These are phyloP conservation scores for Meloe dianella DNA, from an alignment of 2,888 invertebrate genomes.

Conservation along the genomic window DNA sequence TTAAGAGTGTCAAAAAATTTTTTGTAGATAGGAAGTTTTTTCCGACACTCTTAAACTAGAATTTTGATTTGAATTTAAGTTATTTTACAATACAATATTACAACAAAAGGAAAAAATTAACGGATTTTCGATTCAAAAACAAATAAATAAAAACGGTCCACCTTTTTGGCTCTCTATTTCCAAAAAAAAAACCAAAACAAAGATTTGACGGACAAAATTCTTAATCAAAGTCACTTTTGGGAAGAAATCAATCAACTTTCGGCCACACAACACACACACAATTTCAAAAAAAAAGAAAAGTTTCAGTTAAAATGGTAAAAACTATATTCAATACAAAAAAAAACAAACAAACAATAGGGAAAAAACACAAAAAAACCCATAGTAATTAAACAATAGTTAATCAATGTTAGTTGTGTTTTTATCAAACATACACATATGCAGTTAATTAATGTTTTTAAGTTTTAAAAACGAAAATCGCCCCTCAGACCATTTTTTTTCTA, in stretches of 20 bases:
- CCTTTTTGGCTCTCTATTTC: background rate
- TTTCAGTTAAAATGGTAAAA: conserved; percentile 44
- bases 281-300: conserved; percentile 45
- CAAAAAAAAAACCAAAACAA: background rate
- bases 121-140: conserved; percentile 24
- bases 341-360: conserved; percentile 17
- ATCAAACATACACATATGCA: background rate
- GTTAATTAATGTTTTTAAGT: conserved; percentile 5
- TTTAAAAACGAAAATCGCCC: background rate
- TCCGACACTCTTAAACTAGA: conserved; percentile 8
- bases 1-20: too few species aligned
- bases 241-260: conserved; percentile 12
- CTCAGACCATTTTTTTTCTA: background rate
- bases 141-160: background rate
- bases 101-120: too few species aligned
- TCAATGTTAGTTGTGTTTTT: conserved; percentile 42
- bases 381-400: conserved; percentile 35
- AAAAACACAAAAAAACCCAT: too few species aligned
- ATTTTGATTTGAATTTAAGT: conserved; percentile 44
- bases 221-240: background rate
- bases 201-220: background rate
- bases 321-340: conserved; percentile 46
- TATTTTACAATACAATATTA: conserved; percentile 52
- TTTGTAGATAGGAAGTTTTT: too few species aligned
- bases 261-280: conserved; percentile 44